Base-by-base conservation (phyloP, 2,888 invertebrate genomes). In the Latrodectus hesperus region DNA sequence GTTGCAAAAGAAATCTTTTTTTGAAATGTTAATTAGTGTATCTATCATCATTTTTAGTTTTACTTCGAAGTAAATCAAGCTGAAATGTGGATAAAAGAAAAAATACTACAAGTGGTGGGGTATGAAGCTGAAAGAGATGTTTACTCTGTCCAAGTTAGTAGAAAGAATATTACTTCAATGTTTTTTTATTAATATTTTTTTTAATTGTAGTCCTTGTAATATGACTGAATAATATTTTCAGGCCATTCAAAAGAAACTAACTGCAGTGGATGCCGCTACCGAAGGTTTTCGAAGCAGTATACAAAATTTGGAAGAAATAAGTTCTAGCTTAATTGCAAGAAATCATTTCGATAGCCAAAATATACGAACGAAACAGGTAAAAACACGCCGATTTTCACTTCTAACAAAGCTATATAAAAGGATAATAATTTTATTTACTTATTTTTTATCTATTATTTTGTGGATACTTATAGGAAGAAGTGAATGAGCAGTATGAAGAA, bases 91-190 rank as follows among this genome's bases (percentile, higher is more conserved):
- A 95, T 99, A 91, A 93, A 94, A 68, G 98, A 98, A 91, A 96
- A 97, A 90, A 94, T 95, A 22, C 95, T 96, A 0, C 94, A 95
- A 71, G 93, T 97, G 55, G 94, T 94, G 0, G 95, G 95, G 0
- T 93, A 93, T 11, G 98, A 98, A 92, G 95, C 95, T 73, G 99
- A 98, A 0, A 95, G 96, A 88, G 99, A 99, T 92, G 98, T 98
- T 92, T 96, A 97, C 91, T 96, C 97, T 0, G 97, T 97, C 11
- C 90, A 88, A 76, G 88, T 88, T 75, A 60, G 22, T 22, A 16
- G 49, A 1, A 53, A 60, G 12, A 16, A 9, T 60, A 16, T 60
- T 60, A 11, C 4, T 60, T n/a, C 9, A 60, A 60, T 14, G 16
- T 16, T 60, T 60, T 10, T 55, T 55, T 1, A 55, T 14, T 6